These are phyloP conservation scores for Leptoclinus maculatus DNA, from an alignment of 2,797 vertebrate species.

Conservation along the genomic window DNA sequence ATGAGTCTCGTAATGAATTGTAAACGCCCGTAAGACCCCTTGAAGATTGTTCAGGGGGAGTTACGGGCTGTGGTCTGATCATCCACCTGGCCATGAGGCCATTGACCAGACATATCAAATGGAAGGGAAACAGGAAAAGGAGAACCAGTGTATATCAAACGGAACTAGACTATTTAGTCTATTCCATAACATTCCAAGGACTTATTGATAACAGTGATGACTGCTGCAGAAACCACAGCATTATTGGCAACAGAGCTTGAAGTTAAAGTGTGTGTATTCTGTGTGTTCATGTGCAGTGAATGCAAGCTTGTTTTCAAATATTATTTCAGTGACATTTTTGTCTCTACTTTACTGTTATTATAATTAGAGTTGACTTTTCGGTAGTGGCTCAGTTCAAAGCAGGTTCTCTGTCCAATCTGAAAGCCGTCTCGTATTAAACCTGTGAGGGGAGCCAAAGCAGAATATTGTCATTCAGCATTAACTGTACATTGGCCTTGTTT, in stretches of 20 bases:
- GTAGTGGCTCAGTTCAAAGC: not conserved
- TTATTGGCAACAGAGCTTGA: conserved; percentile 27
- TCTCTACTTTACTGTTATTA: not conserved
- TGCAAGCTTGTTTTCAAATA: not conserved
- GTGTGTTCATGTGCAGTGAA: not conserved
- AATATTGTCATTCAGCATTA: not conserved
- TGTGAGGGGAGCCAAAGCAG: not conserved
- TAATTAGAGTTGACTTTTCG: conserved; percentile 7
- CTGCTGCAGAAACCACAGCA: conserved; percentile 43
- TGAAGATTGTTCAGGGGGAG: not conserved
- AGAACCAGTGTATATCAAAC: conserved; percentile 57
- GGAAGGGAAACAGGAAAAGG: conserved; percentile 39
- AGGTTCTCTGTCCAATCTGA: conserved; percentile 4
- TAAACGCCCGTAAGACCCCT: not conserved
- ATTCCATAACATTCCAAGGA: conserved; percentile 65
- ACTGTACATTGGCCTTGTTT: not conserved
- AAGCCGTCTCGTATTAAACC: not conserved
- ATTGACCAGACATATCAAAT: conserved; percentile 66
- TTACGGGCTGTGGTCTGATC: conserved; percentile 10
- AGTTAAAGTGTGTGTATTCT: not conserved
- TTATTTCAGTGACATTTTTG: not conserved
- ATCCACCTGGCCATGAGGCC: conserved; percentile 41
- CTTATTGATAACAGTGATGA: conserved; percentile 54
- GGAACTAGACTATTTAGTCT: conserved; percentile 75
- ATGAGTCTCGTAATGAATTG: not conserved